Percentiles rank a stretch among this genome's conserved stretches.
Evolutionary conservation across 2,888 invertebrate genomes (phyloP).

Genomic region (Pachycephus smyrnensis): DNA sequence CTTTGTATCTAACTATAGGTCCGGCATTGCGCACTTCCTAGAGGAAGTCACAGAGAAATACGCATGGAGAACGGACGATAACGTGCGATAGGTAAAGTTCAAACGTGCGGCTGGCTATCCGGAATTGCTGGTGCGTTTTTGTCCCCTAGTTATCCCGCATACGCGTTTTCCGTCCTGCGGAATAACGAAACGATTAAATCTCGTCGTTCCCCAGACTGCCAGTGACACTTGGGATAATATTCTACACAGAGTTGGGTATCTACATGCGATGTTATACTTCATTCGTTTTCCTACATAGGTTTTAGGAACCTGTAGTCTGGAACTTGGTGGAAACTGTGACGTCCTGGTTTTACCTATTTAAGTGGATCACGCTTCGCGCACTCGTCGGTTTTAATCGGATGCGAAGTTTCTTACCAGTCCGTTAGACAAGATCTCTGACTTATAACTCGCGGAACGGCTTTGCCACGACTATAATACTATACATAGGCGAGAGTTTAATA

Average conservation of each 20-base stretch:
- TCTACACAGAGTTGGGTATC: not conserved
- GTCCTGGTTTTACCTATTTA: not conserved
- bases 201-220: not conserved
- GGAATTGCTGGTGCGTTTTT: not conserved
- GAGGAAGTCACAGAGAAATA: not conserved
- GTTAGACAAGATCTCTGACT: slow-evolving; percentile 34
- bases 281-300: not conserved
- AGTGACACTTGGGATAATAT: not conserved
- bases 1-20: not conserved
- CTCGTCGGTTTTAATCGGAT: slow-evolving; percentile 28
- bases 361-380: slow-evolving; percentile 19
- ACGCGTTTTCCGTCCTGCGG: not conserved
- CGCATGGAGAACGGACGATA: not conserved
- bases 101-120: not conserved
- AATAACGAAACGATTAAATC: not conserved
- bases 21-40: not conserved
- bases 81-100: not conserved
- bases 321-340: not conserved
- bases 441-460: slow-evolving; percentile 26
- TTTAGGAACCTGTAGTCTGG: not conserved
- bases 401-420: slow-evolving; percentile 33
- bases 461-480: slow-evolving; percentile 17
- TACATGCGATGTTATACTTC: not conserved
- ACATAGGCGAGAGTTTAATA: slow-evolving; percentile 49
- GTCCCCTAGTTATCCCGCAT: not conserved